Percentiles rank a stretch among this genome's conserved stretches.
Evolutionary conservation across 2,113 vertebrate species (phyloP).

Genomic region (Elephantulus edwardii): DNA sequence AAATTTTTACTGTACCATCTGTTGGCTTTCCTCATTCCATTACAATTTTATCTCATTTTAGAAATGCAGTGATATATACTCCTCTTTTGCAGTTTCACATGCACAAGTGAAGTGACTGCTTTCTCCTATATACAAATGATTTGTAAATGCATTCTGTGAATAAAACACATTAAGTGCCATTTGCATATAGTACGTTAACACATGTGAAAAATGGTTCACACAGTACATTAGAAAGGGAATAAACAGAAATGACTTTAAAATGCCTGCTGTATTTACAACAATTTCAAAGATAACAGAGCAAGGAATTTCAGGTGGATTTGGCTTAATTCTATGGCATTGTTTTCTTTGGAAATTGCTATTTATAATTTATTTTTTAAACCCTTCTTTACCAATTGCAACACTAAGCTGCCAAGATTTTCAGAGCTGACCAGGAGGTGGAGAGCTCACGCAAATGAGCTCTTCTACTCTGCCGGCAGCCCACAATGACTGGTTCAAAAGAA

Average conservation of each 20-base stretch:
- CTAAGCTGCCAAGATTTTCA: slow-evolving; percentile 74
- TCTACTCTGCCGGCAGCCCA: slow-evolving; percentile 40
- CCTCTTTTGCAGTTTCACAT: slow-evolving; percentile 52
- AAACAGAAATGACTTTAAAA: slow-evolving; percentile 69
- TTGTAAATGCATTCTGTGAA: slow-evolving; percentile 79
- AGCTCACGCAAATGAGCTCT: slow-evolving; percentile 67
- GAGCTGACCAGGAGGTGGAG: slow-evolving; percentile 54
- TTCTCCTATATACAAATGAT: slow-evolving; percentile 61
- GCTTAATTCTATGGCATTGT: slow-evolving; percentile 47
- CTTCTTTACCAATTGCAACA: slow-evolving; percentile 49
- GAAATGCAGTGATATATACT: slow-evolving; percentile 54
- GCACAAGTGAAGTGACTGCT: slow-evolving; percentile 63
- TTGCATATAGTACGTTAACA: slow-evolving; percentile 77
- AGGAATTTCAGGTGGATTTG: slow-evolving; percentile 70
- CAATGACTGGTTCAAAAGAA: slow-evolving; percentile 60
- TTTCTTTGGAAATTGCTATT: slow-evolving; percentile 62
- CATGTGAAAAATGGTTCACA: slow-evolving; percentile 75
- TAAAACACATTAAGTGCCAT: slow-evolving; percentile 78
- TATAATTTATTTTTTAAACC: slow-evolving; percentile 34
- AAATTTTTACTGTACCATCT: slow-evolving; percentile 62
- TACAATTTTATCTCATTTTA: slow-evolving; percentile 66
- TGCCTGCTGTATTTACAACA: slow-evolving; percentile 61
- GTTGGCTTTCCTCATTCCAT: slow-evolving; percentile 60
- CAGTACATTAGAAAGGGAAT: slow-evolving; percentile 69
- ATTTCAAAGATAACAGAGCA: slow-evolving; percentile 67